Evolutionary conservation across 2,888 invertebrate species (phyloP), one percentile per base, ranked within the genome.

Genomic region (Cantharis flavilabris): DNA sequence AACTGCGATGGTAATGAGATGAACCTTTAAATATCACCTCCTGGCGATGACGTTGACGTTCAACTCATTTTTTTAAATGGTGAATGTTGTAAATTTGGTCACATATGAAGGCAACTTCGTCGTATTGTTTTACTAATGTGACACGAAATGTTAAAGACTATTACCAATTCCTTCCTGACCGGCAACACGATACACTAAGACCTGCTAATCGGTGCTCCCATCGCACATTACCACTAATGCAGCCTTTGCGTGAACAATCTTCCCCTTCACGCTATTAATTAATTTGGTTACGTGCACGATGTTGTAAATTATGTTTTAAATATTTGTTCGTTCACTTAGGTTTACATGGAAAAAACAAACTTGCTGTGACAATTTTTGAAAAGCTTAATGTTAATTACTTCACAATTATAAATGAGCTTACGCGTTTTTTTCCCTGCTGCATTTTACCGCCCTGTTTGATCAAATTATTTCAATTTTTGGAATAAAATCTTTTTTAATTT

Each of bases 191-290:
- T 76, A 79, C 76, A 76, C 49, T 79, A 79, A 79, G 78, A 79
- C 80, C 72, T 77, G 81, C 81, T 83, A 83, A 83, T 83, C 83
- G 82, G 77, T 79, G 80, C 81, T 80, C 80, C 81, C 81, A 82
- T 82, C 83, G 81, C 80, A 81, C 83, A 83, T 83, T 84, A 83
- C 81, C 80, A 78, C 83, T 84, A 84, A 84, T 84, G 83, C 80
- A 77, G 80, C 77, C 76, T 81, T 84, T 77, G 84, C 84, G 84
- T 84, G 84, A 82, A 83, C 76, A 71, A 76, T 74, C 76, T 78
- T 79, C 80, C 80, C 78, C 81, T 80, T 81, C 81, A 80, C 82
- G 82, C 82, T 77, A 82, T 83, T 83, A 83, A 83, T 83, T 83
- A 83, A 83, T 82, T 81, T 81, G 81, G 80, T 80, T 82, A 81